These are phyloP conservation scores for Darevskia nairensis DNA, from an alignment of 2,797 vertebrate species.

Conservation along the genomic window DNA sequence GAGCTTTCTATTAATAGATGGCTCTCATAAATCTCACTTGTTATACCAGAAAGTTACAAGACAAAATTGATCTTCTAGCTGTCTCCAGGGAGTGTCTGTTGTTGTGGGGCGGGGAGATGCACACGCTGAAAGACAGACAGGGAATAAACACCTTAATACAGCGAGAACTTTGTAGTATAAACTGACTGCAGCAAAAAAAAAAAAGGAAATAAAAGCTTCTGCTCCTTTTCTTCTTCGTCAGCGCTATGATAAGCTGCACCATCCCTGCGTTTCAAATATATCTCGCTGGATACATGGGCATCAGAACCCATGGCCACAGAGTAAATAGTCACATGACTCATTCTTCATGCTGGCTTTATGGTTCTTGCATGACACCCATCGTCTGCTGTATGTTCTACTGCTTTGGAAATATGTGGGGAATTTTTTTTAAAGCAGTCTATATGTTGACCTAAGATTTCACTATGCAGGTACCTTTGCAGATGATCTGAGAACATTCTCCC, in stretches of 20 bases:
- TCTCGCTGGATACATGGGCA: background rate
- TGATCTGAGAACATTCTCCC: background rate
- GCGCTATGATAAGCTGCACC: background rate
- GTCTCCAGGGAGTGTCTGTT: background rate
- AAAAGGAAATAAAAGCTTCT: background rate
- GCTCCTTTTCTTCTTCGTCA: background rate
- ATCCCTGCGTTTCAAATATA: background rate
- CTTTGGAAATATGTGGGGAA: background rate
- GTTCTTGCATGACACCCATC: background rate
- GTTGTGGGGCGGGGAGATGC: background rate
- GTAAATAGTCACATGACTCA: background rate
- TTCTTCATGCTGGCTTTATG: background rate
- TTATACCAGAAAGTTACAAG: background rate
- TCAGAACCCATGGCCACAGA: background rate
- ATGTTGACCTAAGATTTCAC: background rate
- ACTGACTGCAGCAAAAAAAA: background rate
- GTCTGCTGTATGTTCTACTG: no score
- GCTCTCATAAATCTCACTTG: background rate
- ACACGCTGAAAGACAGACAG: background rate
- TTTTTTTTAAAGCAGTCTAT: background rate
- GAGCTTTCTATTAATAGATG: background rate
- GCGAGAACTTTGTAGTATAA: background rate
- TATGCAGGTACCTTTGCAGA: background rate
- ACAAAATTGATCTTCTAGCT: background rate
- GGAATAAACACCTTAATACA: background rate